Evolutionary conservation across 2,888 invertebrate species (phyloP), one percentile per base, ranked within the genome.

Genomic region (Congeria kusceri): DNA sequence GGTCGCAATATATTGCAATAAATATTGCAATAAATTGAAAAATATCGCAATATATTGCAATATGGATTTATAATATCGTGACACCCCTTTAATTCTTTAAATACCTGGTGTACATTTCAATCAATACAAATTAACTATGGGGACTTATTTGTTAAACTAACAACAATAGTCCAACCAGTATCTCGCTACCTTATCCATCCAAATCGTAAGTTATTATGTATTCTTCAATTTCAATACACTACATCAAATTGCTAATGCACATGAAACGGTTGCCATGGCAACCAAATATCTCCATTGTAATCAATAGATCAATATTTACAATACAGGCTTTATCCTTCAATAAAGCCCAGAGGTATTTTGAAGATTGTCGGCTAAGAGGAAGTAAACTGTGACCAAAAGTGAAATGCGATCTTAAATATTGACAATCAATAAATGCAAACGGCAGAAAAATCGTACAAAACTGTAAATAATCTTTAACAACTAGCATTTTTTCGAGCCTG

Each of bases 261-360:
- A 76, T 63, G 68, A 80, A 80, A 76, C 20, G 61, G 71, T 80
- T 72, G 59, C 69, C 57, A 69, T n/a, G 65, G 72, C n/a, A 80
- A 72, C 69, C 18, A 62, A 76, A 76, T 76, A 76, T 72, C 76
- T 66, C 64, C 23, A 69, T 65, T 69, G 66, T 65, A 75, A 80
- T 80, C 80, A 80, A 80, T 80, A 80, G 80, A 80, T 80, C 80
- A 80, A 80, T 80, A 80, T 80, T 80, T 80, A 80, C 80, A 80
- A 80, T 80, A 72, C 80, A 80, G 25, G 44, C 68, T 67, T 73
- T 73, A 66, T 71, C 67, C 67, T 46, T 66, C 15, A 29, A 32
- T 44, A 23, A 57, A 29, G 62, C 68, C 75, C 59, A 44, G 46
- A 68, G 68, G 75, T 69, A 70, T 63, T 70, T 46, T 1, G 39